A percentile compares a stretch with the other conserved stretches of the same genome.
phyloP scores from a whole-genome alignment of 2,888 invertebrate genomes.

The Hartigia nigra region DNA sequence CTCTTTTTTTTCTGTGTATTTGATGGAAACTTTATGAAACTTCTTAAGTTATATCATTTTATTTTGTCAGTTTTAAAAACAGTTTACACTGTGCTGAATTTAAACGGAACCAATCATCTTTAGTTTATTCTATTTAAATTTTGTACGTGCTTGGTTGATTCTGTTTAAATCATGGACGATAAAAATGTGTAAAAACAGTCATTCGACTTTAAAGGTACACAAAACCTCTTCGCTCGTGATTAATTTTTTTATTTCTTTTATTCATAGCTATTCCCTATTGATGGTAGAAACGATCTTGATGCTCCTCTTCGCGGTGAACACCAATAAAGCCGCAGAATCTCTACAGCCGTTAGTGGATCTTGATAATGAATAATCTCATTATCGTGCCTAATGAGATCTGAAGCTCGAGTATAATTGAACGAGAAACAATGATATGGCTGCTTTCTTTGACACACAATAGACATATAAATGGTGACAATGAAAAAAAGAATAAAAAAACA shows the following conservation, averaged over 20 bases:
- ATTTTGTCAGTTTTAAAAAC: too few species aligned
- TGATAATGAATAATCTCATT: not conserved
- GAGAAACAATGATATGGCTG: not conserved
- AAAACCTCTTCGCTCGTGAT: not conserved
- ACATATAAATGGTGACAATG: not conserved
- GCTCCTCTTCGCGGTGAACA: not conserved
- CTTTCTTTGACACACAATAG: not conserved
- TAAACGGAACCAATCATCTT: not conserved
- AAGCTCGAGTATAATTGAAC: not conserved
- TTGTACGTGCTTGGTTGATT: not conserved
- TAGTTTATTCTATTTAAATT: not conserved
- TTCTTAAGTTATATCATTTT: not conserved
- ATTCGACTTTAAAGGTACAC: not conserved
- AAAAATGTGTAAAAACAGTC: not conserved
- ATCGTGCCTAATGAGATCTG: not conserved
- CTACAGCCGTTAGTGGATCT: not conserved
- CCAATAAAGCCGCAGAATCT: not conserved
- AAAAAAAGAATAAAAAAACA: not conserved
- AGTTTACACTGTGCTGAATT: too few species aligned
- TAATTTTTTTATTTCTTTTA: not conserved
- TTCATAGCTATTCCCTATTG: not conserved
- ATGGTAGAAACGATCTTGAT: not conserved
- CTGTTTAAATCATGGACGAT: not conserved
- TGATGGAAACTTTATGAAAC: not conserved
- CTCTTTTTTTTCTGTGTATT: not conserved